Base-by-base conservation (phyloP, 2,113 vertebrate species). In the Hydrolagus affinis region DNA sequence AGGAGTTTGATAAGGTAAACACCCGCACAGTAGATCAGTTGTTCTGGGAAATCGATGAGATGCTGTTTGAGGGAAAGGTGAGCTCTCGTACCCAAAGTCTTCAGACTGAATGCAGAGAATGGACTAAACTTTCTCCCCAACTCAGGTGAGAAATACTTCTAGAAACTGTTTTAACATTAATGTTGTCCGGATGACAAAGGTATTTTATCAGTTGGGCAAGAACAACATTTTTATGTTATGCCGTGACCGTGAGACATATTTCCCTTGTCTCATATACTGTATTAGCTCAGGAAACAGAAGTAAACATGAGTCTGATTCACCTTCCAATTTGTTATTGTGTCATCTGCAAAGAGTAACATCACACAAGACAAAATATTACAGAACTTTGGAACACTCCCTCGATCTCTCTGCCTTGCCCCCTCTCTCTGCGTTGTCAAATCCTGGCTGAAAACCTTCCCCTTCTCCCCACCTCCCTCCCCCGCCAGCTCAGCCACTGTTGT, bases 1-100 rank as follows among this genome's bases (percentile, higher is more conserved):
- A 96, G 95, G 95, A 96, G 85, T 96, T 95, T 88, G 95, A 96
- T 88, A 91, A 90, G 89, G 91, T 86, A 57, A 95, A 90, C 74
- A 92, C 94, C 0, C 91, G 93, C 86, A 93, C 88, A 87, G 94
- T 96, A 0, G 90, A 92, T 78, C 94, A 94, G 86, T 90, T 95
- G 32, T 93, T 96, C 86, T 92, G 90, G 89, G 94, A 95, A 86
- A 92, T 95, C 4, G 95, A 96, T 86, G 95, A 96, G 90, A 92
- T 95, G 90, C 86, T 96, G 59, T 96, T 96, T 89, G 95, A 96
- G 90, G 94, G 92, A 57, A 94, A 92, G 88, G 89, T 92, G 28
- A 92, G 90, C 69, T 87, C 90, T 70, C 91, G 92, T 68, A 94
- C 91, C 6, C 88, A 94, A 89, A 92, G 88, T 62, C 89, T 96